Evolutionary conservation across 2,888 invertebrate species (phyloP), one percentile per base, ranked within the genome.

Genomic region (Drosophila melanocephala): DNA sequence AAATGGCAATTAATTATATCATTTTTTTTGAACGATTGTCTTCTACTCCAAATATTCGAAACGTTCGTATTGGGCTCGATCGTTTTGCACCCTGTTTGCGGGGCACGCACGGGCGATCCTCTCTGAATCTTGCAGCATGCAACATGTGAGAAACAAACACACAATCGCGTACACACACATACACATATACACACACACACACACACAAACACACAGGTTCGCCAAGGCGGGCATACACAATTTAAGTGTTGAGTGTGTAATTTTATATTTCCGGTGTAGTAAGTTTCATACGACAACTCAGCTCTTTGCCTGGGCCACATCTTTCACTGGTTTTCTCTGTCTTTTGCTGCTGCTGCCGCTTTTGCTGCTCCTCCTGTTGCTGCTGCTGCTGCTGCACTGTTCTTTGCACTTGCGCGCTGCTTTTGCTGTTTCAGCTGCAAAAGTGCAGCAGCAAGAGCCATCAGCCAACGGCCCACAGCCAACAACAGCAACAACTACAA

Each of bases 221-320:
- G 60, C 56, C n/a, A 67, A 68, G 62, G 60, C 79, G 61, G 72
- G 72, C 77, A 76, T 70, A 84, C 79, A 91, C 83, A 89, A 87
- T 91, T 92, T 90, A 91, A 93, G 92, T 92, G 92, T 92, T 93
- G 92, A 92, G 91, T 92, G 89, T 91, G 93, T 93, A 93, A 93
- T 93, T 93, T 93, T 93, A 93, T 93, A 93, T 93, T 93, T 93
- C 93, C 93, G 93, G 93, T 92, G 90, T 90, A 91, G 80, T 88
- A 86, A 80, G 85, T 91, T 81, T 86, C 75, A 84, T 90, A 86
- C 86, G 86, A 86, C 85, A 88, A 88, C 85, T 84, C 79, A 61
- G 74, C 81, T 68, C 66, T 69, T 57, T 78, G 78, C 69, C 83
- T 87, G 88, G 90, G 84, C 88, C 90, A 75, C 88, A 88, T 85